A percentile compares a stretch with the other conserved stretches of the same genome.
Conservation (phyloP, 2,113 vertebrate genomes). For the Lontra canadensis region DNA sequence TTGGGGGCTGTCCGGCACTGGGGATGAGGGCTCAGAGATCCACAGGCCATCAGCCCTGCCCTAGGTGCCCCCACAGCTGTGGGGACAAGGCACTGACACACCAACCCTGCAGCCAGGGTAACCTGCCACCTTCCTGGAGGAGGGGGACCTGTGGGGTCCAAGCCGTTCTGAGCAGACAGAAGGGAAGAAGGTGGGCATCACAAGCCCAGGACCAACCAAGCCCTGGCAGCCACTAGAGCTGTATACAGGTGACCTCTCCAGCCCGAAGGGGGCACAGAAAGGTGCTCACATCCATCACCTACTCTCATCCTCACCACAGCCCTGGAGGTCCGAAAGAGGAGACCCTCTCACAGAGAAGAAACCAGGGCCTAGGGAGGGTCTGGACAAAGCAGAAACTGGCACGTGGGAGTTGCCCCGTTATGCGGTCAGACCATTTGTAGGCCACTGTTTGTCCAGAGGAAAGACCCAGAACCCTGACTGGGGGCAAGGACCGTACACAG, state of each 20-base stretch:
- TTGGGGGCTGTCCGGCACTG: accelerated
- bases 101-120: background rate
- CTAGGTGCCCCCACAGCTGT: background rate
- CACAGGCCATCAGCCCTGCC: background rate
- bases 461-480: background rate
- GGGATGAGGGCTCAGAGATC: background rate
- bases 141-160: background rate
- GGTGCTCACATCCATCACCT: background rate
- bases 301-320: too few relatives aligned
- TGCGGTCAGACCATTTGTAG: background rate
- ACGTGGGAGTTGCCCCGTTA: background rate
- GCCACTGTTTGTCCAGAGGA: background rate
- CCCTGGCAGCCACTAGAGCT: background rate
- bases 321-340: background rate
- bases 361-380: background rate
- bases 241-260: background rate
- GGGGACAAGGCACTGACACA: background rate
- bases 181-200: background rate
- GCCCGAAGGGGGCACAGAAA: background rate
- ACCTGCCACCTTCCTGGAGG: background rate
- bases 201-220: accelerated
- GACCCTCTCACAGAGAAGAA: background rate
- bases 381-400: background rate
- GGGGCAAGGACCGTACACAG: too few relatives aligned
- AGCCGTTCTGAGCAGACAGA: background rate